Evolutionary conservation across 2,113 vertebrate genomes (phyloP), one percentile per base, ranked within the genome.

Genomic region (Pimephales promelas): DNA sequence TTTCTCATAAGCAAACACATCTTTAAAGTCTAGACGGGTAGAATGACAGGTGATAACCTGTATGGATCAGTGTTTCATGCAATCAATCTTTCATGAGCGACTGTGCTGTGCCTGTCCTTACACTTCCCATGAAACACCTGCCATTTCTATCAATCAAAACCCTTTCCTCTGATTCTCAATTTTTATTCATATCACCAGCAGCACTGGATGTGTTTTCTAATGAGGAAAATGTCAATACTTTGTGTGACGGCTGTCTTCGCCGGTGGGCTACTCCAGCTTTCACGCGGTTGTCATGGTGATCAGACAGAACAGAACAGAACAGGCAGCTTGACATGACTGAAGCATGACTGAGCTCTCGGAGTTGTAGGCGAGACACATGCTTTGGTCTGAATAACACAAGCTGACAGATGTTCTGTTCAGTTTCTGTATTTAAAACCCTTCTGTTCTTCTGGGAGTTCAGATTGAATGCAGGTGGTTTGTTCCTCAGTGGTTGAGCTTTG

Each of bases 291-390:
- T 84, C 87, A 83, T 26, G 43, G 77, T 62, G 76, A 83, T 86
- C 84, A 83, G 74, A 77, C 86, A 76, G 72, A 84, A n/a, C n/a
- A 56, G 43, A 84, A 73, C 78, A 83, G 73, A 34, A 79, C 84
- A 81, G 49, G 73, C 84, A 88, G 71, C 68, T 85, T 82, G 73
- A 87, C 83, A 52, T 59, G 83, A 82, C 73, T 66, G 75, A 76
- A 76, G 84, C 49, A 31, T 71, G 52, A 82, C 79, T 54, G 73
- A 86, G 78, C 64, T 86, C 82, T 86, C 72, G 3, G 3, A 28
- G 76, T 78, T 77, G n/a, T 56, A 16, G n/a, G 76, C 14, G 36
- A 61, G 56, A 79, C 56, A 61, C 56, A 43, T 77, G 76, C 75
- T 78, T 43, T 24, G 36, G 34, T 61, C 34, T 24, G 10, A 79